phyloP scores from a whole-genome alignment of 2,797 vertebrate genomes.

The Protosalanx chinensis region DNA sequence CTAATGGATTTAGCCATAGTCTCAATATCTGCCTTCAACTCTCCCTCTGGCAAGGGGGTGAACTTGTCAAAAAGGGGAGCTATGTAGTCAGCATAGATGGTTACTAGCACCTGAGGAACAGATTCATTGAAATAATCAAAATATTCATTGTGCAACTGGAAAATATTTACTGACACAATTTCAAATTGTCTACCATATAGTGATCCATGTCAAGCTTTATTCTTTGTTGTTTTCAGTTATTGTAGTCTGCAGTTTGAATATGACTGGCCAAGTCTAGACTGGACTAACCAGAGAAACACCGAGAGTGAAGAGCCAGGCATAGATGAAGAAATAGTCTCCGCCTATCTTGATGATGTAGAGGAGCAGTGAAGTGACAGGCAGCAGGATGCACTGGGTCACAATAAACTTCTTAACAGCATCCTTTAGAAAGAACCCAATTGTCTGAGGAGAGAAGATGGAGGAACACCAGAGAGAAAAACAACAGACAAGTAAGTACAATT shows the following conservation, averaged over 20 bases:
- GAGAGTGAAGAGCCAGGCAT: slow-evolving; percentile 96
- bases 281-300: slow-evolving; percentile 90
- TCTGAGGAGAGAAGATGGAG: slow-evolving; percentile 69
- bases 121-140: not conserved
- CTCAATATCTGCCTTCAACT: slow-evolving; percentile 91
- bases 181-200: not conserved
- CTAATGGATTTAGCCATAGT: slow-evolving; percentile 89
- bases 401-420: slow-evolving; percentile 95
- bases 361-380: slow-evolving; percentile 95
- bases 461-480: not conserved
- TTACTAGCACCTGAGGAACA: slow-evolving; percentile 85
- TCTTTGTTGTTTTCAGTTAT: not conserved
- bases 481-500: slow-evolving; percentile 36
- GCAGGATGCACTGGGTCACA: slow-evolving; percentile 95
- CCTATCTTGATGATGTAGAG: slow-evolving; percentile 99
- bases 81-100: slow-evolving; percentile 98
- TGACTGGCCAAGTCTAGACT: not conserved
- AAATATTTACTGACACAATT: not conserved
- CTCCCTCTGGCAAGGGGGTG: slow-evolving; percentile 91
- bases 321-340: slow-evolving; percentile 98
- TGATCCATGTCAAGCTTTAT: not conserved
- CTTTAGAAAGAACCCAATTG: slow-evolving; percentile 92
- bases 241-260: not conserved
- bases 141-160: not conserved
- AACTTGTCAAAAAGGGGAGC: slow-evolving; percentile 98